Percentiles rank a stretch among this genome's conserved stretches.
Conservation (phyloP, 2,113 vertebrate species). For the Speoplatyrhinus poulsoni region DNA sequence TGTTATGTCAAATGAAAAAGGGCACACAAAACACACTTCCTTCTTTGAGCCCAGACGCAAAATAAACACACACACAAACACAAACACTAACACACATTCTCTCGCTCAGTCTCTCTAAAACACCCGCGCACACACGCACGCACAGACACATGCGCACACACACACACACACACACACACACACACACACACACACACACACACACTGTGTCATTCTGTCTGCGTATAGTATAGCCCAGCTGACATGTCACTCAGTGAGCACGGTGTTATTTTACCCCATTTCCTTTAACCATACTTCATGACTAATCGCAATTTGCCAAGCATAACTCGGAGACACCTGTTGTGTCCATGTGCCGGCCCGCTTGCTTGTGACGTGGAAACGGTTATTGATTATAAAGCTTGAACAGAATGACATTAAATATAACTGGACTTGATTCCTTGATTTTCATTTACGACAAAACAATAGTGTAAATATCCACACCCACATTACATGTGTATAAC, state of each 20-base stretch:
- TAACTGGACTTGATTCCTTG: conserved; percentile 44
- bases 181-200: conserved; percentile 21
- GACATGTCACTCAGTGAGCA: conserved; percentile 69
- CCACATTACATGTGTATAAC: conserved; percentile 80
- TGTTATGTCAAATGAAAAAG: conserved; percentile 20
- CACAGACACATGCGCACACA: too few relatives aligned
- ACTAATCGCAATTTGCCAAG: conserved; percentile 76
- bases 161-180: conserved; percentile 13
- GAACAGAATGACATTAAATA: conserved; percentile 54
- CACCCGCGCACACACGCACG: conserved; percentile 3
- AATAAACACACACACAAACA: not conserved
- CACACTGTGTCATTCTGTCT: conserved; percentile 14
- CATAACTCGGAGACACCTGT: conserved; percentile 71
- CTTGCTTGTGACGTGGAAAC: conserved; percentile 56
- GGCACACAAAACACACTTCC: not conserved
- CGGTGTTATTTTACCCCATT: conserved; percentile 75
- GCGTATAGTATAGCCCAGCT: conserved; percentile 67
- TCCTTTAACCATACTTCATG: conserved; percentile 74
- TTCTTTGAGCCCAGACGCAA: not conserved
- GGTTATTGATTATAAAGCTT: conserved; percentile 47
- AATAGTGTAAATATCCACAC: conserved; percentile 59
- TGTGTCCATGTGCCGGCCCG: conserved; percentile 50
- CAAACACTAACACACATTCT: not conserved
- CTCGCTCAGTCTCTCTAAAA: not conserved
- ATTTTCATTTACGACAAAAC: conserved; percentile 51